Conservation (phyloP, 2,888 invertebrate species). For the Clistopyga incitator region DNA sequence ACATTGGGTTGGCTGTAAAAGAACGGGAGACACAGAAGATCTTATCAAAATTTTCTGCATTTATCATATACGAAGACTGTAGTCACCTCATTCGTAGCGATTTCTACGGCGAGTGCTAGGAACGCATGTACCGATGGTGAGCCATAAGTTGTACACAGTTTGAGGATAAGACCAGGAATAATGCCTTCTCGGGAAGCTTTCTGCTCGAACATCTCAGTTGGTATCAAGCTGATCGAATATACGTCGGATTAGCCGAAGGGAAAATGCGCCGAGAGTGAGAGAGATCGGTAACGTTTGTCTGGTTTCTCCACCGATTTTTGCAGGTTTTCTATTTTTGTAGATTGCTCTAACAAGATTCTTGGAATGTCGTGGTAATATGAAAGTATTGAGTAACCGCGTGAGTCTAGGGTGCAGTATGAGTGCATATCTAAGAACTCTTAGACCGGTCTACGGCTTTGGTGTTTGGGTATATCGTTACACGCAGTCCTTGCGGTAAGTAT, state of each 20-base stretch:
- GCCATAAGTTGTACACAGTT: background rate
- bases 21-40: slow-evolving; percentile 41
- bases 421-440: background rate
- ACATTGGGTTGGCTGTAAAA: background rate
- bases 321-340: background rate
- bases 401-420: slow-evolving; percentile 20
- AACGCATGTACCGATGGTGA: slow-evolving; percentile 36
- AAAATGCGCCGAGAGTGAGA: background rate
- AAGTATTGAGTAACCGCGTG: slow-evolving; percentile 26
- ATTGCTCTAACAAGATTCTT: slow-evolving; percentile 33
- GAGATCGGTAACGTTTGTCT: background rate
- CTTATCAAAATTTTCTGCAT: slow-evolving; percentile 53
- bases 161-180: slow-evolving; percentile 43
- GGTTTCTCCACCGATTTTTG: slow-evolving; percentile 20
- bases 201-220: background rate
- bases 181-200: background rate
- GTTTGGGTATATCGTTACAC: slow-evolving; percentile 30
- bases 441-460: slow-evolving; percentile 30
- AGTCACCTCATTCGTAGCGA: slow-evolving; percentile 54
- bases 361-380: slow-evolving; percentile 27
- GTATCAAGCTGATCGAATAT: background rate
- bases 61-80: slow-evolving; percentile 47
- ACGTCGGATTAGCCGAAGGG: background rate
- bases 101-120: slow-evolving; percentile 40
- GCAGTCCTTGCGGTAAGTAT: slow-evolving; percentile 1